Conservation (phyloP, 2,113 vertebrate species). For the Archilochus colubris region DNA sequence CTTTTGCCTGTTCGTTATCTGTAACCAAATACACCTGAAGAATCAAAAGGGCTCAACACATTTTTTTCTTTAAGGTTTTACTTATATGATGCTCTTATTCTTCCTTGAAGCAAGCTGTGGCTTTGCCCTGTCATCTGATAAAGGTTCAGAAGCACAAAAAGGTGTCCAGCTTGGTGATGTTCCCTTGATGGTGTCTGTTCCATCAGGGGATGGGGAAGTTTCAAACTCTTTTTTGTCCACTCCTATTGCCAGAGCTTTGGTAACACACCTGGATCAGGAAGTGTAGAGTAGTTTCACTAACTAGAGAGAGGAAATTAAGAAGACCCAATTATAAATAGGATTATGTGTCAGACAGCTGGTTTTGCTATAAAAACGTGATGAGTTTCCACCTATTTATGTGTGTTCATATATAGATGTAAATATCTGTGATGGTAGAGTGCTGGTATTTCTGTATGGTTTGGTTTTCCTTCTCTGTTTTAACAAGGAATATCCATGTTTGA, state of each 20-base stretch:
- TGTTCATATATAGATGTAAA: neutral
- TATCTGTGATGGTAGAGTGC: neutral
- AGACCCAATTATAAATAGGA: neutral
- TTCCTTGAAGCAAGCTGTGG: too few species aligned
- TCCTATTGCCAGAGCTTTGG: too few species aligned
- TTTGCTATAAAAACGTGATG: neutral
- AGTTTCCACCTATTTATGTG: neutral
- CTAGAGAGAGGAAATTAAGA: neutral
- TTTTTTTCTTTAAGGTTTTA: too few species aligned
- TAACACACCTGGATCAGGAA: too few species aligned
- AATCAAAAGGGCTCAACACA: neutral
- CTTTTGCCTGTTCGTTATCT: neutral
- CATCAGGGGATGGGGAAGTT: too few species aligned
- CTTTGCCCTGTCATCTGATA: too few species aligned
- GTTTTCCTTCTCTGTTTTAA: neutral
- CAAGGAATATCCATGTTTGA: neutral
- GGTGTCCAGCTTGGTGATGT: too few species aligned
- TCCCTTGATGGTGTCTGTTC: too few species aligned
- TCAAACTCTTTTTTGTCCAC: too few species aligned
- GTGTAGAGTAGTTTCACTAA: neutral
- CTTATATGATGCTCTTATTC: too few species aligned
- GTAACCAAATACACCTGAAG: neutral
- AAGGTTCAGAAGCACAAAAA: too few species aligned
- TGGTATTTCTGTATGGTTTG: neutral
- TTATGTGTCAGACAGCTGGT: neutral